Evolutionary conservation across 2,113 vertebrate species (phyloP).

Genomic region (Eclectus roratus): DNA sequence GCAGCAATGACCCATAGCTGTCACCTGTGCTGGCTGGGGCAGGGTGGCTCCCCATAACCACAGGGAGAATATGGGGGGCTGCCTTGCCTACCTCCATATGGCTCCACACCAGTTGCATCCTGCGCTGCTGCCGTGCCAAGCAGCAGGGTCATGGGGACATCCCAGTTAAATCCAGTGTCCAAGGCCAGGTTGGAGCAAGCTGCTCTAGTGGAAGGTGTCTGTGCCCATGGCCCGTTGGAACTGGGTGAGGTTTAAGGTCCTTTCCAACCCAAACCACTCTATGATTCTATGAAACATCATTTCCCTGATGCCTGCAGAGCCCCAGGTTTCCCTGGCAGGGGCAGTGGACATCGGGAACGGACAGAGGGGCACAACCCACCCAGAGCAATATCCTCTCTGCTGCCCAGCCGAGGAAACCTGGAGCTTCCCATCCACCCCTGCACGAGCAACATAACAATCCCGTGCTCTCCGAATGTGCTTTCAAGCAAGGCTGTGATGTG

Average conservation of each 20-base stretch:
- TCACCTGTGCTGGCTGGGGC: background rate
- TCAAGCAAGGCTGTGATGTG: background rate
- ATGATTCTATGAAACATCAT: background rate
- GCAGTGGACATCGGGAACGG: rapidly evolving
- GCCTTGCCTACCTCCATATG: rapidly evolving
- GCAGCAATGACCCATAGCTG: background rate
- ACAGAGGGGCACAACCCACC: background rate
- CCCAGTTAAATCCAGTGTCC: background rate
- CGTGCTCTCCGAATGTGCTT: background rate
- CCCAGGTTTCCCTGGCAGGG: background rate
- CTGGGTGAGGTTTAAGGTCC: background rate
- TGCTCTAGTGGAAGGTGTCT: background rate
- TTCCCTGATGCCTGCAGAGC: background rate
- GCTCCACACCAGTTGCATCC: rapidly evolving
- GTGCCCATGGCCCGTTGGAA: background rate
- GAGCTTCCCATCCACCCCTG: background rate
- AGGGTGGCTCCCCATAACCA: background rate
- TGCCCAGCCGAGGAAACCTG: background rate
- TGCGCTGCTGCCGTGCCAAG: background rate
- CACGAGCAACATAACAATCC: background rate
- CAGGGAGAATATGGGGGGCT: background rate
- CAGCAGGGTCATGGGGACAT: background rate
- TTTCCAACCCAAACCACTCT: background rate
- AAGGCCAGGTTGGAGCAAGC: background rate
- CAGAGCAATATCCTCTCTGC: background rate